Conservation (phyloP, 1,140 invertebrate genomes). For the Sesamia nonagrioides region DNA sequence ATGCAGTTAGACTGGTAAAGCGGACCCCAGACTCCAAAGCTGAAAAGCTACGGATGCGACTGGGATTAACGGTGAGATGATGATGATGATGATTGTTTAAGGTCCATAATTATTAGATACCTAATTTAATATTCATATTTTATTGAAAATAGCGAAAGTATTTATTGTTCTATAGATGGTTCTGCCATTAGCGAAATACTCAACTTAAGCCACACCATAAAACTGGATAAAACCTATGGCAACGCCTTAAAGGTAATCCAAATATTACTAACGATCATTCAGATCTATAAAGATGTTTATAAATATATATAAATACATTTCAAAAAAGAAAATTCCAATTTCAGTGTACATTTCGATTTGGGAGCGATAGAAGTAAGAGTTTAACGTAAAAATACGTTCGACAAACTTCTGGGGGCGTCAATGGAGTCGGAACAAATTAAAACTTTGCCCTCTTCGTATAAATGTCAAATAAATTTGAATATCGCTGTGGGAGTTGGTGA, state of each 20-base stretch:
- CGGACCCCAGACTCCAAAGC: no score
- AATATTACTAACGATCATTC: constrained; percentile 6
- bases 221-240: neutral
- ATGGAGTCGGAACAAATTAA: constrained; percentile 49
- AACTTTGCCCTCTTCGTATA: constrained; percentile 45
- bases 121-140: no score
- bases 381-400: constrained; percentile 42
- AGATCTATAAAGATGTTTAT: neutral
- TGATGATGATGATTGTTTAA: no score
- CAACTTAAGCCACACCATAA: neutral
- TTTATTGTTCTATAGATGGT: no score
- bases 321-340: constrained; percentile 20
- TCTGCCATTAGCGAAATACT: neutral
- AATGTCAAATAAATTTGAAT: constrained; percentile 52
- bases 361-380: constrained; percentile 34
- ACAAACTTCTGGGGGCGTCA: constrained; percentile 38
- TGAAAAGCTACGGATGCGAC: no score
- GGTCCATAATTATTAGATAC: no score
- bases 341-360: constrained; percentile 19
- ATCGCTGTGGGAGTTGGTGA: constrained; percentile 26
- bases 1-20: no score
- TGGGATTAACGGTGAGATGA: no score
- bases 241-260: constrained; percentile 1
- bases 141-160: no score
- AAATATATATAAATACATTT: constrained; percentile 45